Evolutionary conservation across 2,797 vertebrate genomes (phyloP).

Genomic region (Crocidura indochinensis): DNA sequence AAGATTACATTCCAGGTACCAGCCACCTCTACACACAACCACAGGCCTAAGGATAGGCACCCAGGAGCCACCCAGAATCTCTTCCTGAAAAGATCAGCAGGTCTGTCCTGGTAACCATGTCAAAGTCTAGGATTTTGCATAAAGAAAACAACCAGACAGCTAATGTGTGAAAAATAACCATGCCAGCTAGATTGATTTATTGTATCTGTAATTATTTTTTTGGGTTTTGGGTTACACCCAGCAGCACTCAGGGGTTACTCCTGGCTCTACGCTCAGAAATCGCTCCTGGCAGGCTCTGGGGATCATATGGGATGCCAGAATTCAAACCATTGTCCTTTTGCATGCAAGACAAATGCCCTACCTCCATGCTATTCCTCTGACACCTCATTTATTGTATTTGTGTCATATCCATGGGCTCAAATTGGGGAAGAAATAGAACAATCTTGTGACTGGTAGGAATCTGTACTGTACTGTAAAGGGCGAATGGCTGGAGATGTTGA

Average conservation of each 20-base stretch:
- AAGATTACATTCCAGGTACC: constrained; percentile 85
- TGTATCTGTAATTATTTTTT: not conserved
- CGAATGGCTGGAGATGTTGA: not conserved
- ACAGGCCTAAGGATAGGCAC: not conserved
- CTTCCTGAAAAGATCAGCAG: constrained; percentile 74
- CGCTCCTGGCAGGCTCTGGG: no score
- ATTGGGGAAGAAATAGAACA: no score
- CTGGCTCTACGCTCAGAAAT: no score
- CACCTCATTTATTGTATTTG: no score
- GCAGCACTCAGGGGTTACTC: no score
- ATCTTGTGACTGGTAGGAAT: not conserved
- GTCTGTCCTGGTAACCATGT: not conserved
- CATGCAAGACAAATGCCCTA: no score
- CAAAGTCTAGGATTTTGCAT: not conserved
- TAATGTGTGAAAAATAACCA: not conserved
- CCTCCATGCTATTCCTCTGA: no score
- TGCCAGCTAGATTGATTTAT: not conserved
- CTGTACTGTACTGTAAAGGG: not conserved
- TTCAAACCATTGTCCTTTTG: no score
- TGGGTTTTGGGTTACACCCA: no score
- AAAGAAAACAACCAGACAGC: not conserved
- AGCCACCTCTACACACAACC: constrained; percentile 78
- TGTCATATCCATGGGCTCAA: not conserved
- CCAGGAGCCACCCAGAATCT: constrained; percentile 55
- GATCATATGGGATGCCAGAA: no score